Evolutionary conservation across 1,140 invertebrate species (phyloP).

Genomic region (Pseudomyrmex dendroicus): DNA sequence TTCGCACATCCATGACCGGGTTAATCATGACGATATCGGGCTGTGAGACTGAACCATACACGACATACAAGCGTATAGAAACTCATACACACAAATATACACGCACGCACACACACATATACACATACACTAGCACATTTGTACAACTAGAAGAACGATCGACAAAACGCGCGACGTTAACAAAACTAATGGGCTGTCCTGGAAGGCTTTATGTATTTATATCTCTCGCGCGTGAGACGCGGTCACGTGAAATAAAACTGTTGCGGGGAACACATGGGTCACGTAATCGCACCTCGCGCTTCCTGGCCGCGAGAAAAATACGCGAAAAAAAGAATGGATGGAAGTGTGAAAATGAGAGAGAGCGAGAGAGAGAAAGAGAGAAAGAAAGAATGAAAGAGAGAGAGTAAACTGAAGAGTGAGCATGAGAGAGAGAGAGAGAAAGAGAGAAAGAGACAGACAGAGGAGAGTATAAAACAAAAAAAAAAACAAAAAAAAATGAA

Average conservation of each 20-base stretch:
- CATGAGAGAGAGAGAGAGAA: not conserved
- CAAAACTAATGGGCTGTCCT: conserved; percentile 29
- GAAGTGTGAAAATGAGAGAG: conserved; percentile 14
- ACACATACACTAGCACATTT: conserved; percentile 5
- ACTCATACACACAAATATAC: conserved; percentile 3
- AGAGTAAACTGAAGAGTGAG: no score
- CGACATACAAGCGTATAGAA: not conserved
- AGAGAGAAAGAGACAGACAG: conserved; percentile 10
- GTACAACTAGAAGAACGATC: conserved; percentile 48
- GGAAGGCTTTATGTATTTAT: conserved; percentile 9
- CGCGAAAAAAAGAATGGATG: conserved; percentile 7
- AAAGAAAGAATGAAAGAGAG: not conserved
- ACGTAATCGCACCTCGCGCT: conserved; percentile 51
- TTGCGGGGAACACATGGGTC: conserved; percentile 33
- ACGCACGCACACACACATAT: not conserved
- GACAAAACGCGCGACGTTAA: conserved; percentile 33
- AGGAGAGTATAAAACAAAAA: not conserved
- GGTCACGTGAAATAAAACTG: conserved; percentile 34
- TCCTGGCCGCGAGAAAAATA: conserved; percentile 28
- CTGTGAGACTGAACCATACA: conserved; percentile 62
- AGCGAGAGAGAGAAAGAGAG: not conserved
- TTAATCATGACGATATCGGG: conserved; percentile 61
- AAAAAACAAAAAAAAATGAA: conserved; percentile 47
- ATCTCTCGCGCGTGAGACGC: conserved; percentile 18
- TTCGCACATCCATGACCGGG: conserved; percentile 52